These are phyloP conservation scores for Eurypyga helias DNA, from an alignment of 2,113 vertebrate species.

Conservation along the genomic window DNA sequence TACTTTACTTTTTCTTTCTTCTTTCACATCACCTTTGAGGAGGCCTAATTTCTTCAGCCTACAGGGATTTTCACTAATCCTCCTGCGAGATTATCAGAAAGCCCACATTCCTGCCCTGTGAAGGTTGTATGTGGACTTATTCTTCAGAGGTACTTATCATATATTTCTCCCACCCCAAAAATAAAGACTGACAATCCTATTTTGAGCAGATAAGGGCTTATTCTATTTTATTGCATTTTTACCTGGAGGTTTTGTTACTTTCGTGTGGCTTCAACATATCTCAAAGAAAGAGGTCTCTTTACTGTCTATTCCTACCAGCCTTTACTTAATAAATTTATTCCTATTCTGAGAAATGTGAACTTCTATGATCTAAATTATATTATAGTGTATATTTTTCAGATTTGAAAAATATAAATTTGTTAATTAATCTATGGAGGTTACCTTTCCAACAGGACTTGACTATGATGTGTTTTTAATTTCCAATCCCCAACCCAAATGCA, in stretches of 20 bases:
- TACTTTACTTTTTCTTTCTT: not conserved
- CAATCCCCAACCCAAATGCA: not conserved
- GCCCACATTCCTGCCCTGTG: not conserved
- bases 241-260: not conserved
- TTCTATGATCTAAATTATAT: not conserved
- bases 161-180: not conserved
- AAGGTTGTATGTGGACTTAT: not conserved
- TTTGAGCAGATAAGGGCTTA: not conserved
- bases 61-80: not conserved
- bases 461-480: not conserved
- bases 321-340: conserved; percentile 18
- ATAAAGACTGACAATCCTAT: not conserved
- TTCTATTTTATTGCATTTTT: conserved; percentile 9
- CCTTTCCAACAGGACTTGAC: not conserved
- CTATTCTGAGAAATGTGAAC: not conserved
- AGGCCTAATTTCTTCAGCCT: not conserved
- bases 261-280: not conserved
- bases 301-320: not conserved
- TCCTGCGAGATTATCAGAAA: not conserved
- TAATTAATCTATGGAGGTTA: not conserved
- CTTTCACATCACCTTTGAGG: not conserved
- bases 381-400: not conserved
- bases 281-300: not conserved
- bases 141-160: not conserved
- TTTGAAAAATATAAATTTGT: not conserved